Conservation (phyloP, 2,113 vertebrate species). For the Limnothrissa miodon region DNA sequence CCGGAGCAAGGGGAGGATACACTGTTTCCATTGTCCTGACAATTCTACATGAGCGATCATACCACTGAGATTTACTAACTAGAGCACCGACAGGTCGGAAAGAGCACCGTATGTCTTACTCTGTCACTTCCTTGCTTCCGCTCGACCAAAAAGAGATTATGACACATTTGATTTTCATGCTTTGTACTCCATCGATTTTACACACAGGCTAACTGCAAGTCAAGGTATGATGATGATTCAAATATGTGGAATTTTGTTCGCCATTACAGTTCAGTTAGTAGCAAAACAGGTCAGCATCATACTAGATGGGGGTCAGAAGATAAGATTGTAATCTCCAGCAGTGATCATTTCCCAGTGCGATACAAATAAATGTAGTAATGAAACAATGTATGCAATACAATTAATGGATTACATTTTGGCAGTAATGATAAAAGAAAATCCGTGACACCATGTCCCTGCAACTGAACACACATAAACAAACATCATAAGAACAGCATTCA, state of each 20-base stretch:
- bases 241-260: background rate
- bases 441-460: background rate
- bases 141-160: background rate
- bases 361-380: background rate
- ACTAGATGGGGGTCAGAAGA: background rate
- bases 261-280: background rate
- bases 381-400: background rate
- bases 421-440: no score
- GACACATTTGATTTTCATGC: background rate
- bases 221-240: background rate
- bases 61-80: conserved; percentile 53
- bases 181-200: background rate
- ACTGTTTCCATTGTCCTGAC: conserved; percentile 59
- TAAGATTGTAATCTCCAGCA: background rate
- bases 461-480: background rate
- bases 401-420: no score
- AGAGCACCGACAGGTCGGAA: conserved; percentile 2
- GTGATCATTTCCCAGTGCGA: background rate
- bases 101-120: background rate
- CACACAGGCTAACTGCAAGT: background rate
- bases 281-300: background rate
- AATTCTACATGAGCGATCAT: conserved; percentile 61
- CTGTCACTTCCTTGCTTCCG: background rate
- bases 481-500: background rate
- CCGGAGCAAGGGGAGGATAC: conserved; percentile 26